Evolutionary conservation across 2,113 vertebrate species (phyloP).

Genomic region (Cisticola juncidis): DNA sequence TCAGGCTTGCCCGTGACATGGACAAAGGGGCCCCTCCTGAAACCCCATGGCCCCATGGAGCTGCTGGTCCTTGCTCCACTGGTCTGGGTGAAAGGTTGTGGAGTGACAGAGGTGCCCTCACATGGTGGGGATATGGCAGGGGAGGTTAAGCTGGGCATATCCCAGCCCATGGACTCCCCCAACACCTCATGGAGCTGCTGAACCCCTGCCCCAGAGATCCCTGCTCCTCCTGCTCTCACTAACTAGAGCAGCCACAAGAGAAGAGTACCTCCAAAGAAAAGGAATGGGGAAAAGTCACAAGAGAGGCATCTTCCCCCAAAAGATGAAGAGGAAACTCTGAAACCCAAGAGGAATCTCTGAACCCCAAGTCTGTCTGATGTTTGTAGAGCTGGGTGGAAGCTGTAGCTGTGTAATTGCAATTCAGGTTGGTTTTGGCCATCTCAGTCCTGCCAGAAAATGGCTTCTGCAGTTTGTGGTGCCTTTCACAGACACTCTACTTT

Average conservation of each 20-base stretch:
- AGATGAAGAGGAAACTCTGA: neutral
- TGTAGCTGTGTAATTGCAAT: neutral
- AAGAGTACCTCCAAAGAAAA: neutral
- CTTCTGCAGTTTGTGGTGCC: neutral
- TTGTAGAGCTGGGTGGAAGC: neutral
- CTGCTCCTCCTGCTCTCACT: neutral
- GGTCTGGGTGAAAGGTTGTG: neutral
- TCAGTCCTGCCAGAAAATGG: neutral
- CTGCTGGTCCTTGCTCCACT: fast-evolving
- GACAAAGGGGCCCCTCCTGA: neutral
- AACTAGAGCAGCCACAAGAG: neutral
- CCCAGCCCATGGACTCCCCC: neutral
- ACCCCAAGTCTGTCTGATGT: neutral
- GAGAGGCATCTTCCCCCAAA: neutral
- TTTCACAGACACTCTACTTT: neutral
- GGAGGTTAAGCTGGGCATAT: neutral
- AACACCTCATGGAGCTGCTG: fast-evolving
- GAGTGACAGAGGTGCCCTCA: neutral
- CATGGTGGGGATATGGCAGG: neutral
- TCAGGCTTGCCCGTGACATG: fast-evolving
- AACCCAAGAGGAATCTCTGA: neutral
- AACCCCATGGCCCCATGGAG: neutral
- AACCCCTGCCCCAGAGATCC: neutral
- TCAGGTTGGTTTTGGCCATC: neutral
- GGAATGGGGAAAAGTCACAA: neutral